Base-by-base conservation (phyloP, 2,113 vertebrate species). In the Lasiurus borealis region DNA sequence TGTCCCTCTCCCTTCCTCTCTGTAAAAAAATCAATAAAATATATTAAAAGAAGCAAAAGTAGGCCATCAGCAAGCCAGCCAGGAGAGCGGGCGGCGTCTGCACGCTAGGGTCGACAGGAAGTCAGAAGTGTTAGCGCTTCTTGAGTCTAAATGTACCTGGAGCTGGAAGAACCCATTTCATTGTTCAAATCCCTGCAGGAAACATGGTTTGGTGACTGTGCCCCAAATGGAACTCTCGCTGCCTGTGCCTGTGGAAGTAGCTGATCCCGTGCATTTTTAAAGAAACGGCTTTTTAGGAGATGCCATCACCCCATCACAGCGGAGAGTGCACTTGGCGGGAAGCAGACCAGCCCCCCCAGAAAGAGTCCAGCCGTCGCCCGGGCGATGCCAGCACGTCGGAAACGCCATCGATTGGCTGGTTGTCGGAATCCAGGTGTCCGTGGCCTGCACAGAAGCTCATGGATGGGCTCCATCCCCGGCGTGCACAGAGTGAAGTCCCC, bases 21-120 rank as follows among this genome's bases (percentile, higher is more conserved):
- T n/a, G n/a, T n/a, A n/a, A n/a, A n/a, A n/a, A n/a, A n/a, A n/a
- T n/a, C n/a, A n/a, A n/a, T n/a, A n/a, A n/a, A n/a, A n/a, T n/a
- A n/a, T n/a, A n/a, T n/a, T n/a, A n/a, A n/a, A n/a, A n/a, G n/a
- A n/a, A n/a, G n/a, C n/a, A n/a, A n/a, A n/a, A n/a, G n/a, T n/a
- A n/a, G n/a, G n/a, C n/a, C n/a, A n/a, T n/a, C n/a, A n/a, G n/a
- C n/a, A n/a, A n/a, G 40, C 11, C 14, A 6, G 6, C 2, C 3
- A 31, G 54, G 80, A 31, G 34, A 62, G 14, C 0, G 1, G 14
- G 40, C 11, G 23, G 25, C 27, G 8, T 14, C 8, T 5, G 54
- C 13, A 10, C 1, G 6, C 11, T 23, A 9, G 34, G 9, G 31
- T 0, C 8, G 44, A 27, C 59, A 36, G 80, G 36, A 36, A 64